A percentile compares a stretch with the other conserved stretches of the same genome.
Evolutionary conservation across 2,113 vertebrate genomes (phyloP).

Genomic region (Cinclus cinclus): DNA sequence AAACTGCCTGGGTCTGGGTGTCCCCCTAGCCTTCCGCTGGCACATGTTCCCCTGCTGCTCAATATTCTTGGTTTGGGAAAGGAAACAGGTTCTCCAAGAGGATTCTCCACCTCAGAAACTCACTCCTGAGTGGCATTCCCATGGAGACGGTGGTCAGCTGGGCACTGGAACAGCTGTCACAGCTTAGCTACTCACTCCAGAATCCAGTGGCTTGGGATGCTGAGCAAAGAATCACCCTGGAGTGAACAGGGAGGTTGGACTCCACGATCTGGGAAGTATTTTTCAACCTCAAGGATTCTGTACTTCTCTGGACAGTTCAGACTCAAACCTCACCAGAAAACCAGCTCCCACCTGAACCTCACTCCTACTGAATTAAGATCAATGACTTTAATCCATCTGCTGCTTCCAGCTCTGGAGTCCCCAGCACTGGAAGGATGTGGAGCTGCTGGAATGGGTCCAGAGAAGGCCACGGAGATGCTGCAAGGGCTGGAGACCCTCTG

Average conservation of each 20-base stretch:
- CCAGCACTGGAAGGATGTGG: neutral
- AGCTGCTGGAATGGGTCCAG: neutral
- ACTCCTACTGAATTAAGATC: neutral
- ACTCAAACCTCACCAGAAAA: neutral
- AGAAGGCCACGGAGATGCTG: accelerated
- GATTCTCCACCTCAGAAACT: neutral
- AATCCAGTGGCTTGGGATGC: accelerated
- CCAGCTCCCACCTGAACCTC: neutral
- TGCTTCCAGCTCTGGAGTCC: neutral
- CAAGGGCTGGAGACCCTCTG: neutral
- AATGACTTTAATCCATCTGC: neutral
- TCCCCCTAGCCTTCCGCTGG: neutral
- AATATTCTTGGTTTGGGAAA: accelerated
- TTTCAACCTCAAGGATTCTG: neutral
- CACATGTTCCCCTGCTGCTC: neutral
- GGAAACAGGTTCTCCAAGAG: neutral
- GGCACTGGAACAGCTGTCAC: neutral
- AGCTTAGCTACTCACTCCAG: neutral
- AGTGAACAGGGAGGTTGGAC: neutral
- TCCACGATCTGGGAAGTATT: neutral
- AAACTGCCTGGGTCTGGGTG: neutral
- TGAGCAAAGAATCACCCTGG: neutral
- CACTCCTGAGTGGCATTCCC: neutral
- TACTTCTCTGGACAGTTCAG: neutral
- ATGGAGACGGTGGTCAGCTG: neutral